Conservation (phyloP, 2,797 vertebrate genomes). For the Pseudomugil gertrudae region DNA sequence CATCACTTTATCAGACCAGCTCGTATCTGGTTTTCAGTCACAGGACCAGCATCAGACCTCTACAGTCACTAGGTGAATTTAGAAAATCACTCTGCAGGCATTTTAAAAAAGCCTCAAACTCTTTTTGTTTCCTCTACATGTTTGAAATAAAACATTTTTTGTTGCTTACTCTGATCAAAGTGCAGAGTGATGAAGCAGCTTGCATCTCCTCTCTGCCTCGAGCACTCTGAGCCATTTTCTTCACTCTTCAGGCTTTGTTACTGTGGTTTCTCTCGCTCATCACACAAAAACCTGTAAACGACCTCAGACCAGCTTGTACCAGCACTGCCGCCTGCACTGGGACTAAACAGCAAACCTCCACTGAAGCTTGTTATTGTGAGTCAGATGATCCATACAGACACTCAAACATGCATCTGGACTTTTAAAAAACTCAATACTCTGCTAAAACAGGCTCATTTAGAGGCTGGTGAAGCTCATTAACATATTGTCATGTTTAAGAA, state of each 20-base stretch:
- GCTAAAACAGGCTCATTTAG: not conserved
- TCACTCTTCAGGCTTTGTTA: not conserved
- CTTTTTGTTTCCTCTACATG: not conserved
- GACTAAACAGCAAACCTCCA: no score
- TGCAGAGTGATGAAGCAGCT: not conserved
- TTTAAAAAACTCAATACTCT: not conserved
- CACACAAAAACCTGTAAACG: not conserved
- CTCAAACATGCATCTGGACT: not conserved
- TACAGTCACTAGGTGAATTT: no score
- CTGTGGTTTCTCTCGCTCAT: not conserved
- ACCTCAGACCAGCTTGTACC: constrained; percentile 11
- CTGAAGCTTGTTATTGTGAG: constrained; percentile 1
- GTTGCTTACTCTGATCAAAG: not conserved
- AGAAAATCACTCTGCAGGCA: no score
- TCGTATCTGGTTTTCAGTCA: not conserved
- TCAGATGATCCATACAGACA: not conserved
- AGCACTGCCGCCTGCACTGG: constrained; percentile 19
- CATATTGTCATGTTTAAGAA: no score
- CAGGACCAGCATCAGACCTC: no score
- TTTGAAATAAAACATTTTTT: no score
- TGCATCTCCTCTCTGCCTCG: not conserved
- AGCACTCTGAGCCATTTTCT: not conserved
- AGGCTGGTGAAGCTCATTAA: not conserved
- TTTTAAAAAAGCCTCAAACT: not conserved
- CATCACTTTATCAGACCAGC: not conserved